Conservation (phyloP, 2,888 invertebrate genomes). For the Apamea anceps region DNA sequence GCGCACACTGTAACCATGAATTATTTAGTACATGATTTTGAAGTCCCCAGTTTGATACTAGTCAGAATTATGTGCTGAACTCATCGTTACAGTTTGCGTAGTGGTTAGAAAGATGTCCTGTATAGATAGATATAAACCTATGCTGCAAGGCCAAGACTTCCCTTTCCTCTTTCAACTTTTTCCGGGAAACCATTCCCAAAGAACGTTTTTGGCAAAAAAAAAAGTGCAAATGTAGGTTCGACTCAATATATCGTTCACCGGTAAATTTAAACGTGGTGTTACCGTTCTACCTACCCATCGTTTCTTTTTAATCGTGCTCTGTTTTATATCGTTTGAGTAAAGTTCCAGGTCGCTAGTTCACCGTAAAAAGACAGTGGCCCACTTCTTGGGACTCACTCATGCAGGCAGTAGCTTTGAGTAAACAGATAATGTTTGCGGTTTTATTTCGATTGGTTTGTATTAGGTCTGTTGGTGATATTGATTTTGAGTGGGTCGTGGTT, state of each 20-base stretch:
- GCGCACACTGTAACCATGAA: too few species aligned
- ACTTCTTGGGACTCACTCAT: slow-evolving; percentile 26
- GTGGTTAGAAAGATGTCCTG: too few species aligned
- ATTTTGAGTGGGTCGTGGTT: neutral
- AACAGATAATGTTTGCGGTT: slow-evolving; percentile 6
- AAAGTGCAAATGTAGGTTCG: neutral
- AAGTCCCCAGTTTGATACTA: too few species aligned
- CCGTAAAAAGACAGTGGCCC: slow-evolving; percentile 23
- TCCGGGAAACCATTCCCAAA: neutral
- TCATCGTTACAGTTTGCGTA: too few species aligned
- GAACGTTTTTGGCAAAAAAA: neutral
- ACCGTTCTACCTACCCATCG: neutral
- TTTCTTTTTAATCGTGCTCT: slow-evolving; percentile 9
- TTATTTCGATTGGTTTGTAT: slow-evolving; percentile 27
- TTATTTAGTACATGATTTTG: too few species aligned
- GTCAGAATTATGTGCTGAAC: too few species aligned
- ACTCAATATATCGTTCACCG: neutral
- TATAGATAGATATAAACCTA: too few species aligned
- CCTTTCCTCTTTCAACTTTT: neutral
- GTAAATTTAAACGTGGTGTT: neutral
- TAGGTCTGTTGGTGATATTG: neutral
- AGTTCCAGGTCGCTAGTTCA: slow-evolving; percentile 44
- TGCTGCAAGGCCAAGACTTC: neutral
- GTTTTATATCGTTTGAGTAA: slow-evolving; percentile 11
- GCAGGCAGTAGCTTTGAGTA: neutral